These are phyloP conservation scores for Chelon auratus DNA, from an alignment of 2,797 vertebrate species.

Conservation along the genomic window DNA sequence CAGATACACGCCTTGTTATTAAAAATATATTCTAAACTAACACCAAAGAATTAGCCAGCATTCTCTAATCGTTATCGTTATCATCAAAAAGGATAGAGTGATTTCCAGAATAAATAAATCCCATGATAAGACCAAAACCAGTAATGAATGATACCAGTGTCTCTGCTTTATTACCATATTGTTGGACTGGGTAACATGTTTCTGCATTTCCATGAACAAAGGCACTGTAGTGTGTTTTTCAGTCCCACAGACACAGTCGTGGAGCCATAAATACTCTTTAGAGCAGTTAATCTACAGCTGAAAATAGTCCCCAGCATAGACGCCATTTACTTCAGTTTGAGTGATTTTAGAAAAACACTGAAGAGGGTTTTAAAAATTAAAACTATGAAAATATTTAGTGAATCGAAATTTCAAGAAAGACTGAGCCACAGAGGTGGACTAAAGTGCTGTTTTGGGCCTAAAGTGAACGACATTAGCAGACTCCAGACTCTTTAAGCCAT, in stretches of 20 bases:
- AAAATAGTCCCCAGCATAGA: conserved; percentile 2
- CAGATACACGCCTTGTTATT: not conserved
- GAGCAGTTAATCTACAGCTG: not conserved
- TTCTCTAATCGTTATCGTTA: not conserved
- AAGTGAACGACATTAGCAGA: no score
- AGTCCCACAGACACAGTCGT: not conserved
- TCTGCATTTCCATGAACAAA: conserved; percentile 1
- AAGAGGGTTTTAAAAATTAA: not conserved
- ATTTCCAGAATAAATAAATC: not conserved
- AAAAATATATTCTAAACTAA: conserved; percentile 4
- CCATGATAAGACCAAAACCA: not conserved
- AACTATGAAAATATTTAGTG: no score
- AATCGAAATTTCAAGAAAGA: not conserved
- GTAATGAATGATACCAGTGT: not conserved
- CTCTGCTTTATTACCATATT: not conserved
- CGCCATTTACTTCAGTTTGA: not conserved
- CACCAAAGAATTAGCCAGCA: not conserved
- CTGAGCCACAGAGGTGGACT: no score
- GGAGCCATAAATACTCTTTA: not conserved
- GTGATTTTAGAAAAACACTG: not conserved
- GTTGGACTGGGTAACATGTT: not conserved
- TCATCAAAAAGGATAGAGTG: not conserved
- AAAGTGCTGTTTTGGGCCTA: no score
- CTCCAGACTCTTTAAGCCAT: no score
- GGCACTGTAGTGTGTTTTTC: not conserved